Percentiles rank a stretch among this genome's conserved stretches.
phyloP scores from a whole-genome alignment of 1,140 invertebrate species.

The Babylonia areolata region DNA sequence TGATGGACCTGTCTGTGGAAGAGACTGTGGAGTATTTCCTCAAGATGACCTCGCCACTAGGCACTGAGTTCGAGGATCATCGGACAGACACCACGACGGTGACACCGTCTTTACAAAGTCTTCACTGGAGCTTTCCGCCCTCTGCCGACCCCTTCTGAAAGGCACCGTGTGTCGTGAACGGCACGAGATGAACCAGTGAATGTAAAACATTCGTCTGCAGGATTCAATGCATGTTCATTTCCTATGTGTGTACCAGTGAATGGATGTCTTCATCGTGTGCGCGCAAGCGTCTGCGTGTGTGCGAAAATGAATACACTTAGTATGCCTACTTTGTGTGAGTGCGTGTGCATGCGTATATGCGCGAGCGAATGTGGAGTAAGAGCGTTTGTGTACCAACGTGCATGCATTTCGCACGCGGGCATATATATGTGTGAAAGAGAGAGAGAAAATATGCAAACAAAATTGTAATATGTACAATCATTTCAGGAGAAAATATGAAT shows the following conservation, averaged over 20 bases:
- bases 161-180: neutral
- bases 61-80: neutral
- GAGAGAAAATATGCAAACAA: neutral
- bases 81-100: neutral
- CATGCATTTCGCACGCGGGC: too few relatives aligned
- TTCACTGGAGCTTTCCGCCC: neutral
- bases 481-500: too few relatives aligned
- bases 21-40: slow-evolving; percentile 38
- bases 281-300: too few relatives aligned
- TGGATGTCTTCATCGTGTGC: neutral
- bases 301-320: too few relatives aligned
- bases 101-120: neutral
- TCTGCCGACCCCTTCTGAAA: neutral
- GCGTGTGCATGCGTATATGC: neutral
- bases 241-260: neutral
- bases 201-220: neutral
- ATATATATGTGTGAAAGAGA: neutral
- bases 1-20: slow-evolving; percentile 27
- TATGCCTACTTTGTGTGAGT: too few relatives aligned
- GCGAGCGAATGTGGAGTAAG: too few relatives aligned
- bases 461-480: neutral
- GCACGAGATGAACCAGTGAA: neutral
- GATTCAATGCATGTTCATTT: neutral
- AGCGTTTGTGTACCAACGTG: too few relatives aligned
- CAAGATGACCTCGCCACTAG: slow-evolving; percentile 29